phyloP scores from a whole-genome alignment of 2,888 invertebrate genomes.

The Calameuta filiformis region DNA sequence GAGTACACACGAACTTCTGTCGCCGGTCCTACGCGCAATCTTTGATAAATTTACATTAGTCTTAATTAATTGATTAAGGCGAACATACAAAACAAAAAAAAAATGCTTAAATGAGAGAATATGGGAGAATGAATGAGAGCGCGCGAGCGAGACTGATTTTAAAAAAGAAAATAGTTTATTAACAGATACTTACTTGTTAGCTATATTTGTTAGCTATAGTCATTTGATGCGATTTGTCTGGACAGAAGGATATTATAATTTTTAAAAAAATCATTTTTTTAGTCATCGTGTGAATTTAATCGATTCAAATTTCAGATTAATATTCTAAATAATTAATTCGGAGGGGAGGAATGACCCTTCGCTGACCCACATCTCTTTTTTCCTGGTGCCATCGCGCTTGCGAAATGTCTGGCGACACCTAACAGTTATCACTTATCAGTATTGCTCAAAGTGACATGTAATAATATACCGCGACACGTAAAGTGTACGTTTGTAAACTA shows the following conservation, averaged over 20 bases:
- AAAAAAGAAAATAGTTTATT: not conserved
- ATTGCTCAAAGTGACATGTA: not conserved
- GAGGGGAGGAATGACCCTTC: not conserved
- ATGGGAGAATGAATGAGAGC: not conserved
- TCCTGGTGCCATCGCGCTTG: not conserved
- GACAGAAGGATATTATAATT: not conserved
- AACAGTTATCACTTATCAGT: not conserved
- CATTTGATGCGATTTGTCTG: not conserved
- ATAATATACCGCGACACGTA: not conserved
- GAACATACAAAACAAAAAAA: not conserved
- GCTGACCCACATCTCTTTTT: not conserved
- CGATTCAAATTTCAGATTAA: no score
- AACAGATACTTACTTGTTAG: slow-evolving; percentile 1
- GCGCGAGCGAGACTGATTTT: not conserved
- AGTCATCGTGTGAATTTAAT: not conserved
- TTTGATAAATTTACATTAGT: slow-evolving; percentile 23
- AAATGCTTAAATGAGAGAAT: not conserved
- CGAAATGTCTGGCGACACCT: not conserved
- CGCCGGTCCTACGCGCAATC: slow-evolving; percentile 26
- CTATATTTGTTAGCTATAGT: not conserved
- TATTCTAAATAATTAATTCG: no score
- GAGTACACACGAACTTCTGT: slow-evolving; percentile 11
- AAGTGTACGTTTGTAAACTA: not conserved
- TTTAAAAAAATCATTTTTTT: not conserved
- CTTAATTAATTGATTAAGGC: not conserved